Evolutionary conservation across 2,888 invertebrate species (phyloP).

Genomic region (Mechanitis messenoides): DNA sequence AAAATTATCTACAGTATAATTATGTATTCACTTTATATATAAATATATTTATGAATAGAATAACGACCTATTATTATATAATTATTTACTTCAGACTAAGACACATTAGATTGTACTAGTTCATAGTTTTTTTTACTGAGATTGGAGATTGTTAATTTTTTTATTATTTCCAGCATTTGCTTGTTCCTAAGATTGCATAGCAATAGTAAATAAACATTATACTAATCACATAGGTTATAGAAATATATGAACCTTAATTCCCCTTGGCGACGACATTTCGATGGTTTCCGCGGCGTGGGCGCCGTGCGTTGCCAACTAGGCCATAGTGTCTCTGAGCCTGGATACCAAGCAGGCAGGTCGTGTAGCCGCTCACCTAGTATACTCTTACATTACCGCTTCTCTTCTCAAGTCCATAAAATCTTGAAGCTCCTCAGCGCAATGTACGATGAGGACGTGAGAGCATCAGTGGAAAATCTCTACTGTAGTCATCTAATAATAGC

Average conservation of each 20-base stretch:
- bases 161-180: not conserved
- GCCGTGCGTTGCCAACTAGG: constrained; percentile 63
- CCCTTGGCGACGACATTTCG: constrained; percentile 44
- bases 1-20: no score
- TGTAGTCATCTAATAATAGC: constrained; percentile 47
- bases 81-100: no score
- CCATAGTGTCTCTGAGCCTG: constrained; percentile 56
- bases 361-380: constrained; percentile 19
- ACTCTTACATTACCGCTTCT: constrained; percentile 36
- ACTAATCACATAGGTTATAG: constrained; percentile 19
- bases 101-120: no score
- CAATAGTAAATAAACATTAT: constrained; percentile 14
- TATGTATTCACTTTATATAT: no score
- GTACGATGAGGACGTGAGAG: constrained; percentile 19
- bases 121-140: no score
- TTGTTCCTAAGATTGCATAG: constrained; percentile 6
- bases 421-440: constrained; percentile 8
- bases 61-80: no score
- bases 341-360: constrained; percentile 36
- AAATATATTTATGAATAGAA: not conserved
- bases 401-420: not conserved
- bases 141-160: no score
- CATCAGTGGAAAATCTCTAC: constrained; percentile 29
- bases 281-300: constrained; percentile 60
- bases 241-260: constrained; percentile 32